A percentile compares a stretch with the other conserved stretches of the same genome.
Evolutionary conservation across 1,140 invertebrate genomes (phyloP).

Genomic region (Drosophila arizonae): DNA sequence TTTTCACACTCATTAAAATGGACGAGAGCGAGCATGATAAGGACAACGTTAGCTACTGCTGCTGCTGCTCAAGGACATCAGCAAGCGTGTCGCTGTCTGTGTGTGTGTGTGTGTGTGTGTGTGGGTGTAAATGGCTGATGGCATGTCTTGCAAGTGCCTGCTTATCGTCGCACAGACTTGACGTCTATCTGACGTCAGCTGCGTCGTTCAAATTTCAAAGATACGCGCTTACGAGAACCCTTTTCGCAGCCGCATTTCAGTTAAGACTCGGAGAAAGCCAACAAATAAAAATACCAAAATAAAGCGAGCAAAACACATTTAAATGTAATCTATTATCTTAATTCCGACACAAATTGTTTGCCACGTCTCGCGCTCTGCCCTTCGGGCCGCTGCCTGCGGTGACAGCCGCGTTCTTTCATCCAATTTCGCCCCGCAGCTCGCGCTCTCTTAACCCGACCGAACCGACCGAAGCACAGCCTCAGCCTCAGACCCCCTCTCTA

Average conservation of each 20-base stretch:
- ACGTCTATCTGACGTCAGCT: constrained; percentile 59
- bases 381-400: constrained; percentile 20
- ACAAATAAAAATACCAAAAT: constrained; percentile 4
- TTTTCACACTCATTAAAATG: constrained; percentile 79
- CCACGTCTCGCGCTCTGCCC: constrained; percentile 20
- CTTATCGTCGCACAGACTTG: constrained; percentile 29
- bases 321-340: constrained; percentile 82
- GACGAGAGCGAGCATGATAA: constrained; percentile 35
- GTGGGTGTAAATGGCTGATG: constrained; percentile 12
- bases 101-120: constrained; percentile 15
- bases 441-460: constrained; percentile 50
- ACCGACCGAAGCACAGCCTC: not conserved
- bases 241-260: constrained; percentile 45
- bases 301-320: constrained; percentile 53
- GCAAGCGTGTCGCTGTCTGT: not conserved
- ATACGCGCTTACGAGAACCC: constrained; percentile 48
- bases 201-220: constrained; percentile 57
- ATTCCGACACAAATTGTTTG: constrained; percentile 81
- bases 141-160: constrained; percentile 19
- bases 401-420: constrained; percentile 37
- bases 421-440: constrained; percentile 1
- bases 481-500: constrained; percentile 20
- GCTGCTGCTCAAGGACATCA: constrained; percentile 40
- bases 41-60: constrained; percentile 9
- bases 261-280: not conserved